Evolutionary conservation across 2,797 vertebrate genomes (phyloP), one percentile per base, ranked within the genome.

Genomic region (Labroides dimidiatus): DNA sequence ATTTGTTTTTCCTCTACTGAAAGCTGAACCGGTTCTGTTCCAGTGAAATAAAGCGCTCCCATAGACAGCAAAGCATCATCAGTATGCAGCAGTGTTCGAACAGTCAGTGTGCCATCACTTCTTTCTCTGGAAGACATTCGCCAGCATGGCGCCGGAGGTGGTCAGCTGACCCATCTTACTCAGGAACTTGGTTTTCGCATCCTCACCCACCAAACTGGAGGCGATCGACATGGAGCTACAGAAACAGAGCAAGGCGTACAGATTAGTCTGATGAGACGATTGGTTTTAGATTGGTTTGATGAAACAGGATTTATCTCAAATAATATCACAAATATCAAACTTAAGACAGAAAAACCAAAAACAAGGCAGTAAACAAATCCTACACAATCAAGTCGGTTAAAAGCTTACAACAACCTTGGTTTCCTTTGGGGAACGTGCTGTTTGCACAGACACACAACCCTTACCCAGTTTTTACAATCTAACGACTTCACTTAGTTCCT

Each of bases 161-260:
- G 98, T 99, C 87, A 99, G 91, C 93, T 99, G 98, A 83, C 98
- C 98, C 98, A 99, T 98, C 95, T 99, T 99, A 90, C 97, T 99
- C 87, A 99, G 92, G 90, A 99, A 99, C 94, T 99, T 99, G 82
- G 97, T 99, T 92, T 99, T 99, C 65, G 98, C 96, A 42, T 99
- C 98, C 92, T 99, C 98, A 21, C 97, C 97, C 76, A 99, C 97
- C 75, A 99, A 93, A 89, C 97, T 99, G 2, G 97, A 96, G 51
- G 98, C 97, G 47, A 99, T 99, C 2, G 98, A 99, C 91, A 99
- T 95, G 0, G 97, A 98, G 55, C 98, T 99, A 61, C 13, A 23
- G 36, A 4, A n/a, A 45, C 36, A 33, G 24, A 17, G 1, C 4
- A 19, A 0, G 4, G 1, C 0, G 1, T 20, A 14, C 8, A 33